Evolutionary conservation across 2,113 vertebrate species (phyloP).

Genomic region (Melierax canorus): DNA sequence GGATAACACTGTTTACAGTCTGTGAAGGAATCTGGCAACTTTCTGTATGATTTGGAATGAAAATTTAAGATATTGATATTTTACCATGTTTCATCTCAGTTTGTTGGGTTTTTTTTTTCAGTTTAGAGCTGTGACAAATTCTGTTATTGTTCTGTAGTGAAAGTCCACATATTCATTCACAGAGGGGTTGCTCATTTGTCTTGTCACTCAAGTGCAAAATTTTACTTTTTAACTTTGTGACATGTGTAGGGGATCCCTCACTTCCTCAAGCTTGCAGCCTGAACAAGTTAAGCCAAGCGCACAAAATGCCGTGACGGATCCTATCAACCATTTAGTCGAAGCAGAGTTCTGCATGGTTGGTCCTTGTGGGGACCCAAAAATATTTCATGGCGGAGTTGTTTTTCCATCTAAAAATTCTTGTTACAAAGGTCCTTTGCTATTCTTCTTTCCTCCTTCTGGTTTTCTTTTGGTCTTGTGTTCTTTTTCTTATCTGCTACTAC

Average conservation of each 20-base stretch:
- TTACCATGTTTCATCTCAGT: neutral
- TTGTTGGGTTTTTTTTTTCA: neutral
- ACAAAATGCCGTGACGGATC: neutral
- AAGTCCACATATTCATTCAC: neutral
- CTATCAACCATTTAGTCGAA: neutral
- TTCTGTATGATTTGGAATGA: neutral
- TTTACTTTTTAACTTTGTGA: neutral
- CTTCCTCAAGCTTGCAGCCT: neutral
- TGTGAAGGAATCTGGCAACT: neutral
- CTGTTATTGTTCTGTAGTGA: neutral
- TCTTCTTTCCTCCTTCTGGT: neutral
- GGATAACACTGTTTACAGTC: neutral
- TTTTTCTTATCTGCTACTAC: neutral
- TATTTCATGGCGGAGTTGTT: neutral
- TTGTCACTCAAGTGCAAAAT: neutral
- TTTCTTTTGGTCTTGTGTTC: neutral
- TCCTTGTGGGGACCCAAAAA: neutral
- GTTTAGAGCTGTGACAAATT: neutral
- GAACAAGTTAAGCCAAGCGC: neutral
- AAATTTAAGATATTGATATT: neutral
- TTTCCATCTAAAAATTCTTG: neutral
- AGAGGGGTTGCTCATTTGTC: neutral
- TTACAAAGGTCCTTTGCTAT: neutral
- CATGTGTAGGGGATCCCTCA: neutral
- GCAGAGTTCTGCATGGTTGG: neutral